Evolutionary conservation across 2,113 vertebrate species (phyloP).

Genomic region (Trematomus loennbergii): DNA sequence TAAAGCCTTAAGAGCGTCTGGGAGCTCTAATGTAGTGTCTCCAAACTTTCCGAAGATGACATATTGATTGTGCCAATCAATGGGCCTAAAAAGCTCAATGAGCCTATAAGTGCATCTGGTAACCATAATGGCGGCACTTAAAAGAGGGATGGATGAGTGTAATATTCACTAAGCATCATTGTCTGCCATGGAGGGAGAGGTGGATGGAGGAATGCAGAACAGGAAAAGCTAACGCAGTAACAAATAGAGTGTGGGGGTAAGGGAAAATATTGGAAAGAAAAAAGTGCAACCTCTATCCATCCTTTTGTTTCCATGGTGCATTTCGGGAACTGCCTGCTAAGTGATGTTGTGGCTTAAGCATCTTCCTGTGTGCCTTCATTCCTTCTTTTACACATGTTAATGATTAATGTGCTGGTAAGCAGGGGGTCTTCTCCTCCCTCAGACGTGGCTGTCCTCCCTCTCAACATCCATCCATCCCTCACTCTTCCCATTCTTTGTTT

Average conservation of each 20-base stretch:
- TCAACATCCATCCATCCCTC: constrained; percentile 40
- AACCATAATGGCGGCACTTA: constrained; percentile 84
- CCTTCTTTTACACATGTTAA: constrained; percentile 69
- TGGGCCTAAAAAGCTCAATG: constrained; percentile 76
- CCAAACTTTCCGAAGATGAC: constrained; percentile 78
- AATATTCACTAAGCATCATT: constrained; percentile 72
- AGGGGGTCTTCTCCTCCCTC: constrained; percentile 69
- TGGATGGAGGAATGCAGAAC: constrained; percentile 31
- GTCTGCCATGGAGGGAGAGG: constrained; percentile 55
- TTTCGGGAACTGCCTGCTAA: constrained; percentile 30
- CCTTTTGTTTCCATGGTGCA: background rate
- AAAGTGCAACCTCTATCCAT: background rate
- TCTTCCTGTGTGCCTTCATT: constrained; percentile 48
- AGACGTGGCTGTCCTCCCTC: constrained; percentile 55
- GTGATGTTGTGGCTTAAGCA: constrained; percentile 63
- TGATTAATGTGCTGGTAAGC: constrained; percentile 80
- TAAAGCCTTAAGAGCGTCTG: constrained; percentile 74
- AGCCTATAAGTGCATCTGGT: constrained; percentile 79
- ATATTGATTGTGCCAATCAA: constrained; percentile 85
- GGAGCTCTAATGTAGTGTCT: constrained; percentile 80
- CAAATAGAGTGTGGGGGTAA: constrained; percentile 9
- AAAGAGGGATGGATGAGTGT: constrained; percentile 70
- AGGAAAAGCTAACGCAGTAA: background rate
- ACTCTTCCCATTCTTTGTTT: constrained; percentile 58
- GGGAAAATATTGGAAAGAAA: background rate